These are phyloP conservation scores for Adela reaumurella DNA, from an alignment of 2,888 invertebrate genomes.

Conservation along the genomic window DNA sequence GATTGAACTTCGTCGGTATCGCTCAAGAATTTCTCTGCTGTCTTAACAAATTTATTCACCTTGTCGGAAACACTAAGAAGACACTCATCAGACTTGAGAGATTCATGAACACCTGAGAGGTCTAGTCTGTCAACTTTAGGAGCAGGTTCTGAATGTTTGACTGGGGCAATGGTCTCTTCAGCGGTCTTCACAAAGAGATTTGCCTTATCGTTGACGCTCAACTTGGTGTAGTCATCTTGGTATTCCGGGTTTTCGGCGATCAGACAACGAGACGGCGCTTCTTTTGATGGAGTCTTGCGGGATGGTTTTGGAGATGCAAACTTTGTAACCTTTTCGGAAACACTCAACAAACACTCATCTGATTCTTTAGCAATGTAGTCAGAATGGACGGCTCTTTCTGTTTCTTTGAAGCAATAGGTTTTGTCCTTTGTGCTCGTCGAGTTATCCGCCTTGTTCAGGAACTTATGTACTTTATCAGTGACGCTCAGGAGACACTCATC, in stretches of 20 bases:
- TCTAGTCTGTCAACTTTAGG: slow-evolving; percentile 47
- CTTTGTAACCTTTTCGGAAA: slow-evolving; percentile 66
- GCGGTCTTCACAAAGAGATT: slow-evolving; percentile 61
- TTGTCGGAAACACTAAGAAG: slow-evolving; percentile 62
- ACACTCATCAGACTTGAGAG: slow-evolving; percentile 57
- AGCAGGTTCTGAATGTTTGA: slow-evolving; percentile 23
- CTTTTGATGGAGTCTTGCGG: slow-evolving; percentile 29
- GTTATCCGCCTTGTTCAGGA: slow-evolving; percentile 38
- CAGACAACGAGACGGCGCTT: slow-evolving; percentile 32
- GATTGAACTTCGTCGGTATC: slow-evolving; percentile 18
- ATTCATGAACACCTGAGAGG: slow-evolving; percentile 53
- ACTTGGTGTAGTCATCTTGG: slow-evolving; percentile 43
- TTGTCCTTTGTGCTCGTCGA: slow-evolving; percentile 26
- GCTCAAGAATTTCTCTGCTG: slow-evolving; percentile 52
- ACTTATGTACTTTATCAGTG: slow-evolving; percentile 54
- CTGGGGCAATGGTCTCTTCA: slow-evolving; percentile 47
- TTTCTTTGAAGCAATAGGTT: slow-evolving; percentile 26
- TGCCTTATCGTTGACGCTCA: slow-evolving; percentile 65
- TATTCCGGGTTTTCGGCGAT: slow-evolving; percentile 48
- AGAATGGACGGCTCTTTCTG: slow-evolving; percentile 39
- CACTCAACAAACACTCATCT: slow-evolving; percentile 63
- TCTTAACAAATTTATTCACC: slow-evolving; percentile 61
- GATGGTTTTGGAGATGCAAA: slow-evolving; percentile 56
- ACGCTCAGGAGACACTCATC: slow-evolving; percentile 54
- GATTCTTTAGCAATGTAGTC: slow-evolving; percentile 45